Percentiles rank a stretch among this genome's conserved stretches.
Conservation (phyloP, 2,113 vertebrate genomes). For the Boleophthalmus pectinirostris region DNA sequence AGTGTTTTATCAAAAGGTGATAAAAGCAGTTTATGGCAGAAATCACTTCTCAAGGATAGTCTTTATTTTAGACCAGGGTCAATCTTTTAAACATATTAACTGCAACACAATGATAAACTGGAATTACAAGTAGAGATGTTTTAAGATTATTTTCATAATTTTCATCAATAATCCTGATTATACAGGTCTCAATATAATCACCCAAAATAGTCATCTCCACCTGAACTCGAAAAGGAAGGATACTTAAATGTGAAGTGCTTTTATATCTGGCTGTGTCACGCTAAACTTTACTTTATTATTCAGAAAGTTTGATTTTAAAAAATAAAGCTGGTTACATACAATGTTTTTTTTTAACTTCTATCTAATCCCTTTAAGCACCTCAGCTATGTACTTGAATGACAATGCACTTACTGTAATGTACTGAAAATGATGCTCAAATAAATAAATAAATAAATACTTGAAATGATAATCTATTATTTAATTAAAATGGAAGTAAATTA, state of each 20-base stretch:
- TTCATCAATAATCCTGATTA: background rate
- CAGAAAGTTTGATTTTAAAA: too few relatives aligned
- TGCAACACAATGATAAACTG: background rate
- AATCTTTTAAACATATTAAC: background rate
- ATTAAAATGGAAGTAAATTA: too few relatives aligned
- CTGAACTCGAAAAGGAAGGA: background rate
- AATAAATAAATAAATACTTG: too few relatives aligned
- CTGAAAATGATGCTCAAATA: too few relatives aligned
- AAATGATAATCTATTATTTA: too few relatives aligned
- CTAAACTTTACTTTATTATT: background rate
- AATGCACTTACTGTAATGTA: too few relatives aligned
- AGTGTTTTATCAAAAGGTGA: slow-evolving; percentile 32
- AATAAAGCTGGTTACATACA: background rate
- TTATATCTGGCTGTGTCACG: background rate
- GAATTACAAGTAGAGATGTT: background rate
- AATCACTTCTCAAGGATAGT: background rate
- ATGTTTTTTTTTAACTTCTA: too few relatives aligned
- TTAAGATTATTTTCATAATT: background rate
- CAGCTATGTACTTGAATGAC: too few relatives aligned
- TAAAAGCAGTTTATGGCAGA: slow-evolving; percentile 20
- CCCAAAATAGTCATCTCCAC: background rate
- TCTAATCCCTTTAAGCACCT: too few relatives aligned
- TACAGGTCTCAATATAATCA: background rate
- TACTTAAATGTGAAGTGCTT: background rate
- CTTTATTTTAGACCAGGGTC: background rate